Conservation (phyloP, 1,140 invertebrate genomes). For the Aphis gossypii region DNA sequence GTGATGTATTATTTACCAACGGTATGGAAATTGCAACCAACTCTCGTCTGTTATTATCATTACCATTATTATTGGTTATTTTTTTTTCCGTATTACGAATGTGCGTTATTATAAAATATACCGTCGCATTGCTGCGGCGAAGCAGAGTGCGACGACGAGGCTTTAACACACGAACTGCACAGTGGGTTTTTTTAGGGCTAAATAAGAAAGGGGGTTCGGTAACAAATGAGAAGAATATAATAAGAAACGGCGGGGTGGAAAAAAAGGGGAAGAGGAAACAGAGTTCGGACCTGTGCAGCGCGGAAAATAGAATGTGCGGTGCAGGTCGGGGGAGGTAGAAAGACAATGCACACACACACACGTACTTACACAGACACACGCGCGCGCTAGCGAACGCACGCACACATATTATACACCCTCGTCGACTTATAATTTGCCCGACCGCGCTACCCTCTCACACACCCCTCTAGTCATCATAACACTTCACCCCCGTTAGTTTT, state of each 20-base stretch:
- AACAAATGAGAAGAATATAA: conserved; percentile 58
- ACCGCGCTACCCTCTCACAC: conserved; percentile 41
- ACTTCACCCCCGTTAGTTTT: conserved; percentile 47
- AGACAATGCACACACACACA: conserved; percentile 52
- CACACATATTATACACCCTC: conserved; percentile 44
- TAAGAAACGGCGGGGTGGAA: conserved; percentile 36
- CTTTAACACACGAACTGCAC: conserved; percentile 49
- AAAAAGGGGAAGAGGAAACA: conserved; percentile 45
- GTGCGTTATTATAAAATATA: conserved; percentile 45
- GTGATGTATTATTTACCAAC: not conserved
- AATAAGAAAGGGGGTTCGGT: conserved; percentile 57
- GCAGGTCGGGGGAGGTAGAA: not conserved
- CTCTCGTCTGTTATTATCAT: not conserved
- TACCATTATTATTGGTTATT: not conserved
- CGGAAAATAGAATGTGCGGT: not conserved
- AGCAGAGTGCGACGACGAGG: not conserved
- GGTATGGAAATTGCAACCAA: conserved; percentile 4
- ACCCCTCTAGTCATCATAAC: conserved; percentile 46
- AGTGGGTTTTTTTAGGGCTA: conserved; percentile 40
- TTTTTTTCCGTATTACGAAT: not conserved
- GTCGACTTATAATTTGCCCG: conserved; percentile 60
- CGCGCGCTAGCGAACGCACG: not conserved
- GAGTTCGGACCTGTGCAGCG: conserved; percentile 50
- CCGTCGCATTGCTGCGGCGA: not conserved
- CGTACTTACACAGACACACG: not conserved